Percentiles rank a stretch among this genome's conserved stretches.
phyloP scores from a whole-genome alignment of 2,888 invertebrate species.

The Pseudoips prasinana region DNA sequence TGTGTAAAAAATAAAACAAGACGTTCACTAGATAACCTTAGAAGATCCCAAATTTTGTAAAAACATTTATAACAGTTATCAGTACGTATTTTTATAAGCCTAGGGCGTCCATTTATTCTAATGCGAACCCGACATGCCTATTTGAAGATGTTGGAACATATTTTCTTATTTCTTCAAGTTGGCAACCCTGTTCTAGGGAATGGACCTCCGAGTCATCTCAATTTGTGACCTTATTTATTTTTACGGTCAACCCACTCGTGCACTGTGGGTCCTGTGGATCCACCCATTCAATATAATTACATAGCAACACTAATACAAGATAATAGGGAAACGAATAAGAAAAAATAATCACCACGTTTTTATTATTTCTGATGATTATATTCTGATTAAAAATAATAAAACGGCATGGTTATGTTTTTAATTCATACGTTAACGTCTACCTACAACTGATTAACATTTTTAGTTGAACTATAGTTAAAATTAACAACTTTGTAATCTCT shows the following conservation, averaged over 20 bases:
- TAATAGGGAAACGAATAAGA: too few relatives aligned
- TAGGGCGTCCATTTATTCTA: slow-evolving; percentile 4
- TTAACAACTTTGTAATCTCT: slow-evolving; percentile 6
- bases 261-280: not conserved
- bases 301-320: too few relatives aligned
- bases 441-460: too few relatives aligned
- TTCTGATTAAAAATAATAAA: not conserved
- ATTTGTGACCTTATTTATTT: slow-evolving; percentile 37
- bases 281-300: too few relatives aligned
- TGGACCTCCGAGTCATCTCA: slow-evolving; percentile 33
- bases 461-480: not conserved
- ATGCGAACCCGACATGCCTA: slow-evolving; percentile 7
- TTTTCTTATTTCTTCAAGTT: slow-evolving; percentile 16
- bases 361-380: not conserved
- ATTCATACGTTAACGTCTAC: too few relatives aligned
- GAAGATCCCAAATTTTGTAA: too few relatives aligned
- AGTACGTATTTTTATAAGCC: not conserved
- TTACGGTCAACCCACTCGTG: slow-evolving; percentile 22
- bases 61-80: too few relatives aligned
- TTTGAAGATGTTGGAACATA: slow-evolving; percentile 12
- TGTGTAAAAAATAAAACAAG: too few relatives aligned
- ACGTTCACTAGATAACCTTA: too few relatives aligned
- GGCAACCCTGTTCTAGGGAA: slow-evolving; percentile 29
- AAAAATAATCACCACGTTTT: too few relatives aligned
- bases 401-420: too few relatives aligned